phyloP scores from a whole-genome alignment of 2,888 invertebrate genomes.

The Melinopterus prodromus region DNA sequence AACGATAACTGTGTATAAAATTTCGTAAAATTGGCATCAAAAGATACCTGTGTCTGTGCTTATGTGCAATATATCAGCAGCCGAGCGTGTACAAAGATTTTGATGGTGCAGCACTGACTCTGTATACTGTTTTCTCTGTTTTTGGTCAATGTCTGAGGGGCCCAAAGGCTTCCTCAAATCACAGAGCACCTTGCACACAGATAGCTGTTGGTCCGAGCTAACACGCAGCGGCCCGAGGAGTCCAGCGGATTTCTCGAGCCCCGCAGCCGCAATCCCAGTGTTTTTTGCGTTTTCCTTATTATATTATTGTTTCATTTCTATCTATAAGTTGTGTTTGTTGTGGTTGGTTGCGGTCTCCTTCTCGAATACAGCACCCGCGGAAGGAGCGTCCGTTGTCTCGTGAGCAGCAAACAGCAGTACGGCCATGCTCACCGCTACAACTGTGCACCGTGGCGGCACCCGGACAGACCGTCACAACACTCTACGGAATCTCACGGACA shows the following conservation, averaged over 20 bases:
- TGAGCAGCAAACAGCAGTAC: conserved; percentile 62
- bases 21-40: conserved; percentile 50
- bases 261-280: conserved; percentile 56
- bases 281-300: conserved; percentile 40
- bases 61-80: conserved; percentile 46
- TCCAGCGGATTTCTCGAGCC: conserved; percentile 46
- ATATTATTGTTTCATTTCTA: conserved; percentile 34
- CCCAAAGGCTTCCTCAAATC: conserved; percentile 29
- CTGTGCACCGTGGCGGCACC: conserved; percentile 60
- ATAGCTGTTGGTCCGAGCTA: conserved; percentile 57
- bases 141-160: background rate
- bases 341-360: conserved; percentile 74
- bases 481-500: conserved; percentile 57
- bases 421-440: conserved; percentile 66
- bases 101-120: conserved; percentile 7
- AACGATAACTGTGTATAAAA: background rate
- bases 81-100: conserved; percentile 5
- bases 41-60: conserved; percentile 59
- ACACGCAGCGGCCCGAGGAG: conserved; percentile 51
- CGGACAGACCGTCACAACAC: conserved; percentile 59
- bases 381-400: conserved; percentile 69
- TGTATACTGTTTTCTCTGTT: conserved; percentile 8
- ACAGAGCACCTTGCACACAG: conserved; percentile 52
- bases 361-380: conserved; percentile 86
- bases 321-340: conserved; percentile 52